These are phyloP conservation scores for Microplitis manilae DNA, from an alignment of 2,888 invertebrate species.

Conservation along the genomic window DNA sequence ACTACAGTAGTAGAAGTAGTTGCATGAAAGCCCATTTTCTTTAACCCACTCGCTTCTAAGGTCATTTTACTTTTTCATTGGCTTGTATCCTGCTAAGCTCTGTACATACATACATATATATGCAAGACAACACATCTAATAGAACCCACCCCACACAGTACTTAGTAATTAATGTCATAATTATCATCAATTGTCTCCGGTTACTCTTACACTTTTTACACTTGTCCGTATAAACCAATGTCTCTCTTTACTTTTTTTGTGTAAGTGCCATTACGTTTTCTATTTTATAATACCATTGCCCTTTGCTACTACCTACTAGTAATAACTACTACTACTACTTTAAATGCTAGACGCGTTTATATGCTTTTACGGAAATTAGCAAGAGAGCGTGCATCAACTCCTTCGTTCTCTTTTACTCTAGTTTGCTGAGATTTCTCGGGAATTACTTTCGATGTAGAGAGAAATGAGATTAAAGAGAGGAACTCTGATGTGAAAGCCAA, in stretches of 20 bases:
- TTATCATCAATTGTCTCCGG: slow-evolving; percentile 53
- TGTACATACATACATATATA: background rate
- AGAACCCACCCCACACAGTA: slow-evolving; percentile 7
- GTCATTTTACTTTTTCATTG: slow-evolving; percentile 29
- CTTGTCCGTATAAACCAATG: too few relatives aligned
- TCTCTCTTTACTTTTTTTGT: background rate
- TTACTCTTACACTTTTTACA: slow-evolving; percentile 20
- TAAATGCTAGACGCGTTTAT: slow-evolving; percentile 25
- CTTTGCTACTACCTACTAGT: slow-evolving; percentile 11
- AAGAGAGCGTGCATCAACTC: slow-evolving; percentile 8
- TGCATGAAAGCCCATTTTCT: slow-evolving; percentile 35
- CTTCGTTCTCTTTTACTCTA: background rate
- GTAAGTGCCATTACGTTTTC: background rate
- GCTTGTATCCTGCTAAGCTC: slow-evolving; percentile 24
- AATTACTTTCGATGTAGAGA: slow-evolving; percentile 6
- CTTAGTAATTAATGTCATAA: slow-evolving; percentile 51
- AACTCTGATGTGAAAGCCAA: background rate
- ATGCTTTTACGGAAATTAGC: slow-evolving; percentile 19
- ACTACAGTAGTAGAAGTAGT: slow-evolving; percentile 15
- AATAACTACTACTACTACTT: background rate
- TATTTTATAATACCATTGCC: slow-evolving; percentile 9
- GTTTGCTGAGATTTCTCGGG: background rate
- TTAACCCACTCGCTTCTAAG: slow-evolving; percentile 31
- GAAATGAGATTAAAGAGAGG: background rate
- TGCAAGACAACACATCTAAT: background rate